phyloP scores from a whole-genome alignment of 2,797 vertebrate genomes.

The Cyclopterus lumpus region DNA sequence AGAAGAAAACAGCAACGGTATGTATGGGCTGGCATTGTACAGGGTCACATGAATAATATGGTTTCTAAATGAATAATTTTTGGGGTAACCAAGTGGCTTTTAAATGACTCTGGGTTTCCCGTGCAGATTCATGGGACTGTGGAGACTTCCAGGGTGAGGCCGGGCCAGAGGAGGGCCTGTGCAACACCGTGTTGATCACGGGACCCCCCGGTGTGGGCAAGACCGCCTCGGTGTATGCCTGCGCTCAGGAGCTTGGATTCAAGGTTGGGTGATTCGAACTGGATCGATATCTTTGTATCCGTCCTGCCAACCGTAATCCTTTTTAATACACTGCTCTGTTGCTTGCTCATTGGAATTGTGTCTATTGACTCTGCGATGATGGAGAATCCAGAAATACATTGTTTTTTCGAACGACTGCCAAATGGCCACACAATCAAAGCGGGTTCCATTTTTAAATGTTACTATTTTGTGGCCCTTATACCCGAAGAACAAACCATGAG shows the following conservation, averaged over 20 bases:
- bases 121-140: slow-evolving; percentile 85
- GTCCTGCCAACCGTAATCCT: neutral
- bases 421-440: no score
- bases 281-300: neutral
- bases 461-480: neutral
- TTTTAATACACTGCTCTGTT: neutral
- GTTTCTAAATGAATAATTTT: slow-evolving; percentile 3
- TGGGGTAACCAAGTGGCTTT: neutral
- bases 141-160: slow-evolving; percentile 87
- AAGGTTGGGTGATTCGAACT: slow-evolving; percentile 82
- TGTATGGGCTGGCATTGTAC: neutral
- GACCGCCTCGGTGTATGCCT: slow-evolving; percentile 93
- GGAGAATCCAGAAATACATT: neutral
- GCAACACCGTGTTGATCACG: slow-evolving; percentile 89
- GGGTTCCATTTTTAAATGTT: neutral
- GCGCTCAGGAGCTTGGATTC: slow-evolving; percentile 94
- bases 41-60: neutral
- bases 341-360: slow-evolving; percentile 2
- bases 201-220: slow-evolving; percentile 93
- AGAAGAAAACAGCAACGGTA: slow-evolving; percentile 73
- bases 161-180: slow-evolving; percentile 70
- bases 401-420: no score
- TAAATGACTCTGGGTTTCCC: neutral
- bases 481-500: neutral
- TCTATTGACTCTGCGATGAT: neutral